Conservation (phyloP, 2,888 invertebrate species). For the Cantharis rustica region DNA sequence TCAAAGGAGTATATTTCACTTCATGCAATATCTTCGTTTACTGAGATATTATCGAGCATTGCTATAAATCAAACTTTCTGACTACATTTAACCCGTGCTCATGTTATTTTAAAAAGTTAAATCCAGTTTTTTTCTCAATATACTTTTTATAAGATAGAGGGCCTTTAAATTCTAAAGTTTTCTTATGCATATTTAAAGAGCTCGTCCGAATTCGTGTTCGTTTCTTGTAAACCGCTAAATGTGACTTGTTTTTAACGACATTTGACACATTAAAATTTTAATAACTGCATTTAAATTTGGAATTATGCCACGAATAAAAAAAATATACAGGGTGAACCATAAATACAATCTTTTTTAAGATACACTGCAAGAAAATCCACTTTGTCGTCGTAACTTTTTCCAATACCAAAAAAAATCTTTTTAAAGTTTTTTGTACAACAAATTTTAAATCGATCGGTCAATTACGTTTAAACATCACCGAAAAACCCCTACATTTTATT, state of each 20-base stretch:
- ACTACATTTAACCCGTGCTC: slow-evolving; percentile 27
- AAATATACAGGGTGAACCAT: neutral
- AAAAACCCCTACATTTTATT: too few species aligned
- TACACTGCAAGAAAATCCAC: too few species aligned
- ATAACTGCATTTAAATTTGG: neutral
- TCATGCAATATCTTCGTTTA: slow-evolving; percentile 25
- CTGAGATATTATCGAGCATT: slow-evolving; percentile 21
- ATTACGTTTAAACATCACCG: too few species aligned
- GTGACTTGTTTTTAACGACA: neutral
- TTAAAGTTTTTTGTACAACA: too few species aligned
- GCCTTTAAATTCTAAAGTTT: neutral
- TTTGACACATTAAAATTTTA: neutral
- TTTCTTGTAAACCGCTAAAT: neutral
- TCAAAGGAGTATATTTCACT: slow-evolving; percentile 19
- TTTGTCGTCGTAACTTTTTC: too few species aligned
- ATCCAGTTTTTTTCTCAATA: slow-evolving; percentile 18
- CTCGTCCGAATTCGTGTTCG: neutral
- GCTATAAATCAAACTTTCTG: slow-evolving; percentile 27
- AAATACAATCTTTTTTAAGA: too few species aligned
- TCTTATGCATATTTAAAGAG: neutral
- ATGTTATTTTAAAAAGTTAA: slow-evolving; percentile 28
- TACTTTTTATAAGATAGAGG: neutral
- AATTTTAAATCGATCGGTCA: too few species aligned
- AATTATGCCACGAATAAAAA: neutral
- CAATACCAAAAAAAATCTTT: too few species aligned